Evolutionary conservation across 2,113 vertebrate genomes (phyloP).

Genomic region (Recurvirostra avosetta): DNA sequence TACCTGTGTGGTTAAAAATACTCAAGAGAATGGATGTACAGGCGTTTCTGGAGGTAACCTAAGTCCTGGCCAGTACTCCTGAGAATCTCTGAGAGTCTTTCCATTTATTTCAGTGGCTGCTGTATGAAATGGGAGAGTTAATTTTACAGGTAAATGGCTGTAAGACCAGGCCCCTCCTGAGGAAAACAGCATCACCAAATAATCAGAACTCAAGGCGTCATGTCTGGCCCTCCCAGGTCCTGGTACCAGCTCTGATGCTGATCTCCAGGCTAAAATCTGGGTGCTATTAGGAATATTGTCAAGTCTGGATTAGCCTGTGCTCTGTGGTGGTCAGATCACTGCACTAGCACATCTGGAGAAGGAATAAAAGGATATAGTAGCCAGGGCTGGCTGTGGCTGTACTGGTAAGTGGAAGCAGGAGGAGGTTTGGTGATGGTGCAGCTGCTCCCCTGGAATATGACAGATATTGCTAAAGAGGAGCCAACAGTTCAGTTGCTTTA

Average conservation of each 20-base stretch:
- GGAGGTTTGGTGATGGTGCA: neutral
- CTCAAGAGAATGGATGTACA: neutral
- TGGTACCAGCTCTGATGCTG: neutral
- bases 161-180: neutral
- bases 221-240: neutral
- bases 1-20: neutral
- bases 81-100: neutral
- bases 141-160: neutral
- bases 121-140: neutral
- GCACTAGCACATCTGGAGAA: neutral
- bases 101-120: neutral
- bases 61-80: neutral
- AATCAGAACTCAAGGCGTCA: neutral
- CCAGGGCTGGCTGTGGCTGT: neutral
- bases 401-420: neutral
- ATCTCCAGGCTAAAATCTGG: neutral
- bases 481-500: neutral
- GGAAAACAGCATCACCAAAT: neutral
- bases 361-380: neutral
- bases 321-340: neutral
- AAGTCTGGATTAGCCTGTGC: neutral
- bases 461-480: neutral
- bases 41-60: neutral
- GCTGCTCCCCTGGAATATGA: neutral
- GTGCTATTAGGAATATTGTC: neutral